phyloP scores from a whole-genome alignment of 92 coral and sea anemone species.

The Metridium senile region DNA sequence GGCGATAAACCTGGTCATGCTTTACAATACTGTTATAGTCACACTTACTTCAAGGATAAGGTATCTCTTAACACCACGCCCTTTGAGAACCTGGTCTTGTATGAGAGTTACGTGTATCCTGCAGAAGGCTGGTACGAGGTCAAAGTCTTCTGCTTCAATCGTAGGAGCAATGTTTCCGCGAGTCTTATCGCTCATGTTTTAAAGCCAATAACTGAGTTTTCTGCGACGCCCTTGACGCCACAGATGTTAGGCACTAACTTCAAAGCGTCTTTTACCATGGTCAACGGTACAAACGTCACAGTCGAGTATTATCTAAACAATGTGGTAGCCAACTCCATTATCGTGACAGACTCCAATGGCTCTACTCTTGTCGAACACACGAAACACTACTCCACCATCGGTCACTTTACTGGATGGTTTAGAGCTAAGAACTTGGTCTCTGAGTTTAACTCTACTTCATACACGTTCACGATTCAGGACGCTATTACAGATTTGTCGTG shows the following conservation, averaged over 20 bases:
- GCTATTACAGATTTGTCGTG: constrained; percentile 49
- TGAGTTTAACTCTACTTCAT: constrained; percentile 11
- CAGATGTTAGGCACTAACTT: constrained; percentile 37
- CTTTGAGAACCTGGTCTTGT: constrained; percentile 48
- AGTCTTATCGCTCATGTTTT: constrained; percentile 37
- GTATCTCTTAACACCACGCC: constrained; percentile 50
- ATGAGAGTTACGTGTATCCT: constrained; percentile 40
- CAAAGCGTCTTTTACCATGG: constrained; percentile 56
- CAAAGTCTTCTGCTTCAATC: constrained; percentile 52
- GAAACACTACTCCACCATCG: constrained; percentile 18
- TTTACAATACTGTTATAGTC: constrained; percentile 39
- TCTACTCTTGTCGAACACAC: not conserved
- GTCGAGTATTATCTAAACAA: constrained; percentile 38
- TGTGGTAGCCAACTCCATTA: constrained; percentile 5
- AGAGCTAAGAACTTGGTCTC: constrained; percentile 77
- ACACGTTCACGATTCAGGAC: constrained; percentile 51
- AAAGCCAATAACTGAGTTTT: constrained; percentile 53
- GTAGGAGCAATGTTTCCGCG: constrained; percentile 33
- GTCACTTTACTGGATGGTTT: constrained; percentile 41
- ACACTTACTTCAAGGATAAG: constrained; percentile 52
- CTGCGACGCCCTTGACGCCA: constrained; percentile 26
- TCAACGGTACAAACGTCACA: constrained; percentile 81
- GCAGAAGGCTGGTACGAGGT: constrained; percentile 49
- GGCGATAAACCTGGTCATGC: constrained; percentile 50
- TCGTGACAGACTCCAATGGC: constrained; percentile 53